Evolutionary conservation across 2,888 invertebrate species (phyloP).

Genomic region (Nomada flava): DNA sequence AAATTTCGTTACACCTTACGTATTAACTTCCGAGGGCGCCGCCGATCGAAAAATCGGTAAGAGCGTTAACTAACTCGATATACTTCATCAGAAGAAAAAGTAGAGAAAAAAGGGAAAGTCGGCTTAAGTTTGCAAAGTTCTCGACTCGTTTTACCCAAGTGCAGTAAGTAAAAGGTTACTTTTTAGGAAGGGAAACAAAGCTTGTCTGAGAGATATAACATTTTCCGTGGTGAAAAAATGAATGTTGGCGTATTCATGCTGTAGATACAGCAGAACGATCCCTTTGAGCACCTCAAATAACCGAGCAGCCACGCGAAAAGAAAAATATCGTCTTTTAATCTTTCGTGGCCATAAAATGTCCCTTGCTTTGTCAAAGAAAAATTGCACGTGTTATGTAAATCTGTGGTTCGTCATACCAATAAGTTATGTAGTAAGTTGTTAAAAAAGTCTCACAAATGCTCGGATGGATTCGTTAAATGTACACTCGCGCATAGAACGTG

Average conservation of each 20-base stretch:
- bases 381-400: not conserved
- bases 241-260: conserved; percentile 26
- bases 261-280: conserved; percentile 4
- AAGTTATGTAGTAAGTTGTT: not conserved
- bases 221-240: not conserved
- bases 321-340: conserved; percentile 27
- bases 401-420: not conserved
- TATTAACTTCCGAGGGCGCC: conserved; percentile 10
- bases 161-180: conserved; percentile 3
- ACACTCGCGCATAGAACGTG: not conserved
- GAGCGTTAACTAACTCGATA: conserved; percentile 40
- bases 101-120: not conserved
- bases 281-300: conserved; percentile 9
- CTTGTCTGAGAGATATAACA: not conserved
- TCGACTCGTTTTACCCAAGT: conserved; percentile 7
- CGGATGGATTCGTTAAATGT: conserved; percentile 3
- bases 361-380: conserved; percentile 12
- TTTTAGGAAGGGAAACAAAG: not conserved
- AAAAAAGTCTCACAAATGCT: conserved; percentile 4
- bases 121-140: conserved; percentile 30
- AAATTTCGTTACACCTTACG: conserved; percentile 40
- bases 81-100: not conserved
- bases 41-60: not conserved
- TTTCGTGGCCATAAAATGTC: conserved; percentile 2
- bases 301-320: conserved; percentile 9